Evolutionary conservation across 2,888 invertebrate genomes (phyloP), one percentile per base, ranked within the genome.

Genomic region (Diaprepes abbreviatus): DNA sequence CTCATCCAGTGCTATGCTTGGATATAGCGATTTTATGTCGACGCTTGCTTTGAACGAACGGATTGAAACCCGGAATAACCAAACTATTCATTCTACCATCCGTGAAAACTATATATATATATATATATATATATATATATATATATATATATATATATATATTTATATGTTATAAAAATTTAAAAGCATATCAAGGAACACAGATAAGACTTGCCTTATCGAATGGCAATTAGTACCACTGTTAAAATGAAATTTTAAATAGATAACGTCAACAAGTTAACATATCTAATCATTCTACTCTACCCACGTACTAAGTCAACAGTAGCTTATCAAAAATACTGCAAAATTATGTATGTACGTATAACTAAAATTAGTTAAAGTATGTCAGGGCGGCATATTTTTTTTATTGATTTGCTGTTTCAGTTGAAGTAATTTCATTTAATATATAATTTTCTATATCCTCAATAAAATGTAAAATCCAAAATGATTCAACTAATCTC

Each of bases 321-420:
- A 63, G 63, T 63, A 52, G 52, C 63, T 63, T 63, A 63, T 63
- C 63, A 28, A n/a, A 40, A 52, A 24, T 7, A 33, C 38, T 38
- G 50, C 52, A 50, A 63, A 63, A 54, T 54, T 40, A 36, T 63
- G 40, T 35, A 24, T 3, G 14, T 17, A 58, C 36, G 36, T 19
- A 52, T 10, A 1, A 54, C 17, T 54, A 19, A 35, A 54, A 33
- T 33, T 52, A n/a, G 17, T 52, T 7, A 5, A 24, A 24, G 21
- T 45, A 24, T 24, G 45, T 45, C 2, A 45, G 5, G 24, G 24
- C 35, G 10, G n/a, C n/a, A 35, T n/a, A 35, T 35, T n/a, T 35
- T 35, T 35, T n/a, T 1, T 35, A 35, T 35, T 35, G 5, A 24
- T 24, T 3, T 24, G 3, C 24, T 24, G 24, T 24, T n/a, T n/a